A percentile compares a stretch with the other conserved stretches of the same genome.
Evolutionary conservation across 2,888 invertebrate species (phyloP).

Genomic region (Amblyjoppa fuscipennis): DNA sequence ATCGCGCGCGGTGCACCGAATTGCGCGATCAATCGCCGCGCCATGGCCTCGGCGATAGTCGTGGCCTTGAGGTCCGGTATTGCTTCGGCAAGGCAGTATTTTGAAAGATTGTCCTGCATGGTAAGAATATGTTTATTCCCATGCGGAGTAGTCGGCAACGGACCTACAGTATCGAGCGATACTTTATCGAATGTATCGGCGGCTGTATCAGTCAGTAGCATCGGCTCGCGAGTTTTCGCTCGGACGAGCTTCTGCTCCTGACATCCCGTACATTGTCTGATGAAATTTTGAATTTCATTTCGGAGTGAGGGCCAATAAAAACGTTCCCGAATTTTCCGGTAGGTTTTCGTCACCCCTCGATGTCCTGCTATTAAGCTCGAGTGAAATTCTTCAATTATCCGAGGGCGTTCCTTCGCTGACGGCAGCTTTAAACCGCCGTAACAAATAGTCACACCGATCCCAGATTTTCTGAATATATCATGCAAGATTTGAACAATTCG

Average conservation of each 20-base stretch:
- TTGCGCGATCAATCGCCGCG: slow-evolving; percentile 13
- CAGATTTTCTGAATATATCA: not conserved
- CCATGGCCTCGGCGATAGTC: slow-evolving; percentile 45
- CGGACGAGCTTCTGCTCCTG: slow-evolving; percentile 58
- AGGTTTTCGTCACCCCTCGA: slow-evolving; percentile 69
- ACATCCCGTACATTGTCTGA: slow-evolving; percentile 58
- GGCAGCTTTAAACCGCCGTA: not conserved
- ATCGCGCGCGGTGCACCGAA: slow-evolving; percentile 47
- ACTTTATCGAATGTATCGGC: slow-evolving; percentile 55
- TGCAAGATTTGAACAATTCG: not conserved
- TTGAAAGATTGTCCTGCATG: slow-evolving; percentile 51
- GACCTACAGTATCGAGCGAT: slow-evolving; percentile 61
- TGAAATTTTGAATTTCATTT: slow-evolving; percentile 59
- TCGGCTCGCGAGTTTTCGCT: slow-evolving; percentile 55
- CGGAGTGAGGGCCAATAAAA: slow-evolving; percentile 68
- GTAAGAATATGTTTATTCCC: slow-evolving; percentile 51
- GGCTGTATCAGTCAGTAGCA: slow-evolving; percentile 64
- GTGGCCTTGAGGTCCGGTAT: slow-evolving; percentile 15
- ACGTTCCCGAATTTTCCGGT: slow-evolving; percentile 48
- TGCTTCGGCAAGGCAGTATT: slow-evolving; percentile 2
- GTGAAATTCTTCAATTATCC: not conserved
- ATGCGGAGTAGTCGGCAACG: slow-evolving; percentile 24
- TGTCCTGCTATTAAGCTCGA: slow-evolving; percentile 66
- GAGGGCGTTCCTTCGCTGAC: not conserved
- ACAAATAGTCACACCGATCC: not conserved